These are phyloP conservation scores for Eustalomyia histrio DNA, from an alignment of 2,888 invertebrate genomes.

Conservation along the genomic window DNA sequence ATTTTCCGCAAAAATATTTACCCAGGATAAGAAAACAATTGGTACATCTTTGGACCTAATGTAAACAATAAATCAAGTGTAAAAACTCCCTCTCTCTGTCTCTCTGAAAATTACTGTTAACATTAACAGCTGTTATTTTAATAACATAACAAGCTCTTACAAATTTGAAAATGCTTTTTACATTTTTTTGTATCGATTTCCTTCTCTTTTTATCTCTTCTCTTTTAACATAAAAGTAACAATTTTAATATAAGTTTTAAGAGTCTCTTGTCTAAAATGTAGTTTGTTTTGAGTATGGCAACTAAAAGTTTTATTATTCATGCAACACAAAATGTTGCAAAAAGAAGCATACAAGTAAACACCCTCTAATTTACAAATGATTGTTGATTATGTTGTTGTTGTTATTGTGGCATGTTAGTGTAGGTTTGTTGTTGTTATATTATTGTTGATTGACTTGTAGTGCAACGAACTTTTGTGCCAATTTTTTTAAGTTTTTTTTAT, in stretches of 20 bases:
- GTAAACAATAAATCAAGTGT: not conserved
- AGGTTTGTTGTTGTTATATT: conserved; percentile 34
- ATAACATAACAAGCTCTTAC: not conserved
- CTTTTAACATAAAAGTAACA: not conserved
- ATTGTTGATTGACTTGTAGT: conserved; percentile 58
- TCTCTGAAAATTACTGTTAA: not conserved
- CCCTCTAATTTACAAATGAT: conserved; percentile 56
- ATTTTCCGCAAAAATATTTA: too few relatives aligned
- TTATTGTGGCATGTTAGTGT: conserved; percentile 25
- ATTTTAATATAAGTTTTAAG: not conserved
- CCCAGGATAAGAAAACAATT: too few relatives aligned
- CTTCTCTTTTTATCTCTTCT: not conserved
- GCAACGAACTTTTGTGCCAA: conserved; percentile 63
- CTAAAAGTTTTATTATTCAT: not conserved
- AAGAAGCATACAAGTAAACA: conserved; percentile 42
- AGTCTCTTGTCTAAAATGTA: not conserved
- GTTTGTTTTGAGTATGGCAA: not conserved
- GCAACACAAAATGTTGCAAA: not conserved
- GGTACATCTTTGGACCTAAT: too few relatives aligned
- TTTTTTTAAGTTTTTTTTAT: conserved; percentile 34
- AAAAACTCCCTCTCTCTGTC: not conserved
- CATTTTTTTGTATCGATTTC: not conserved
- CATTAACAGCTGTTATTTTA: not conserved
- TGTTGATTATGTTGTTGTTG: conserved; percentile 12
- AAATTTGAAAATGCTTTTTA: not conserved